Conservation (phyloP, 2,113 vertebrate genomes). For the Pelecanus crispus region DNA sequence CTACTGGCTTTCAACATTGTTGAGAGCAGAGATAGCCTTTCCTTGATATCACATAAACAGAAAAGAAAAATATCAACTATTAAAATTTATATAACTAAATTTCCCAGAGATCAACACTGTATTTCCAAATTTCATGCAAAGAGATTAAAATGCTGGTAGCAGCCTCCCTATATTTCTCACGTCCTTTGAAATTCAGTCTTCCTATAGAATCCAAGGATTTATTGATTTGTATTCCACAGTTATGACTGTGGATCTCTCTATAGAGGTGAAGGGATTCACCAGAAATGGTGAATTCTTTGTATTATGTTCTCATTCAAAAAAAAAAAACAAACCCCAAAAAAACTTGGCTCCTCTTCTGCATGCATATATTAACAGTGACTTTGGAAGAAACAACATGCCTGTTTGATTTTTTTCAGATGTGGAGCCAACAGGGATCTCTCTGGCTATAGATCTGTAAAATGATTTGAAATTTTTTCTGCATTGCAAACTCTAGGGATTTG, state of each 20-base stretch:
- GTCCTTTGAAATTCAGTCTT: neutral
- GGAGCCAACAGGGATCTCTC: neutral
- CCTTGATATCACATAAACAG: neutral
- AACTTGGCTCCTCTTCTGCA: neutral
- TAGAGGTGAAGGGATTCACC: neutral
- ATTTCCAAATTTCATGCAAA: neutral
- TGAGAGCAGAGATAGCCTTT: neutral
- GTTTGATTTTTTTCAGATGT: neutral
- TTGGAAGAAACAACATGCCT: neutral
- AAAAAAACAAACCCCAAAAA: neutral
- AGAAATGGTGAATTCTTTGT: conserved; percentile 22
- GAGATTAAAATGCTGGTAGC: neutral
- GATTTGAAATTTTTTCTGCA: neutral
- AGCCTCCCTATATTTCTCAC: neutral
- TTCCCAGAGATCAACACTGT: neutral
- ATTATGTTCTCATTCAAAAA: neutral
- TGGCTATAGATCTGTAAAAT: neutral
- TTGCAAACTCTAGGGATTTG: neutral
- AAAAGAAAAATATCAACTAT: neutral
- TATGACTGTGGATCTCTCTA: neutral
- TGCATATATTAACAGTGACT: neutral
- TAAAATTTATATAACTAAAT: neutral
- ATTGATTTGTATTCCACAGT: neutral
- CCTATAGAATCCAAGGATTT: neutral
- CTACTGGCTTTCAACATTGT: too few species aligned